Conservation (phyloP, 2,113 vertebrate species). For the Calonectris borealis region DNA sequence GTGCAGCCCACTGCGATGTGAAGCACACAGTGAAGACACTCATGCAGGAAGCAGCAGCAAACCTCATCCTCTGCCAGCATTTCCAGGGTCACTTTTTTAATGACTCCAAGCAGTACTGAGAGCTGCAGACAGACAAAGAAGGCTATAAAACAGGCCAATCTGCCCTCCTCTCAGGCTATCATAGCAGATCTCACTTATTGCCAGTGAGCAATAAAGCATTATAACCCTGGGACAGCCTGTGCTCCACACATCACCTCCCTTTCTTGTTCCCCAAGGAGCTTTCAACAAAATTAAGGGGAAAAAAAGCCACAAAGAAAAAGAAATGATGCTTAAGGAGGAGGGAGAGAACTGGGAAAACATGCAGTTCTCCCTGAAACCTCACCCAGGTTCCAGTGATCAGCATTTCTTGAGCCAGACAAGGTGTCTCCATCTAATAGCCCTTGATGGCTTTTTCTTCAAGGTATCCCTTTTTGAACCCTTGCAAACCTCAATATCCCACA, state of each 20-base stretch:
- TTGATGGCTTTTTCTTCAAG: constrained; percentile 28
- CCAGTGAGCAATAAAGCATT: not conserved
- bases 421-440: constrained; percentile 27
- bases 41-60: not conserved
- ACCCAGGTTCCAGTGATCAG: not conserved
- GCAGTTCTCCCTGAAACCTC: not conserved
- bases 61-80: not conserved
- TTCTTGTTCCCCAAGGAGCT: not conserved
- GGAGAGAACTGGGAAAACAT: not conserved
- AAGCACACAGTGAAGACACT: not conserved
- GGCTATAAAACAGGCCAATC: not conserved
- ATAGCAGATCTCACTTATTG: not conserved
- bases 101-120: not conserved
- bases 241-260: not conserved
- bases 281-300: not conserved
- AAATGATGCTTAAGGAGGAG: not conserved
- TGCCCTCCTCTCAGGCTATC: not conserved
- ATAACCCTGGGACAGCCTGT: not conserved
- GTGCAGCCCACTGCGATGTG: not conserved
- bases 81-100: not conserved
- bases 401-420: constrained; percentile 18
- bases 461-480: constrained; percentile 12
- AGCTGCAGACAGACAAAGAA: not conserved
- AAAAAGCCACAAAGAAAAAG: not conserved
- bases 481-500: not conserved